phyloP scores from a whole-genome alignment of 2,888 invertebrate genomes.

The Parnassius apollo region DNA sequence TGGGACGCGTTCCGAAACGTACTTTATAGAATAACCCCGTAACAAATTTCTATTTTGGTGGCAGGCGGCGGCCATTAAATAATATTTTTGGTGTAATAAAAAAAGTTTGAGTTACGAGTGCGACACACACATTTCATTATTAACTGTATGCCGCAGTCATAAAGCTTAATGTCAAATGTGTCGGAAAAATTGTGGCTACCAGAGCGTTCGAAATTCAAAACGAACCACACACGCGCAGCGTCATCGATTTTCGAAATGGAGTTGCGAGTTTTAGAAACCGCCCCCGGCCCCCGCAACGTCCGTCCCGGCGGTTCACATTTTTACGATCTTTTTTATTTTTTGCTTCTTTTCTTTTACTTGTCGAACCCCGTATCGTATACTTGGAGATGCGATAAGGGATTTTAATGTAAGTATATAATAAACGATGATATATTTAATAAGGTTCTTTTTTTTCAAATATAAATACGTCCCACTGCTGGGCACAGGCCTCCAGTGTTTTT shows the following conservation, averaged over 20 bases:
- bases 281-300: conserved; percentile 27
- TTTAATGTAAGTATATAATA: no score
- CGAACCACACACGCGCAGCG: conserved; percentile 63
- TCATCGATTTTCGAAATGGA: conserved; percentile 71
- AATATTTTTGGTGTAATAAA: conserved; percentile 19
- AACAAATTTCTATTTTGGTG: conserved; percentile 18
- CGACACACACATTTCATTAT: not conserved
- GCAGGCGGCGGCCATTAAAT: conserved; percentile 12
- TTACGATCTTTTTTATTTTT: conserved; percentile 19
- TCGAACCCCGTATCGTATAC: not conserved
- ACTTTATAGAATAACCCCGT: conserved; percentile 7
- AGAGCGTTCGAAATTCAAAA: conserved; percentile 43
- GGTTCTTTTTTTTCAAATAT: no score
- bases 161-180: conserved; percentile 3
- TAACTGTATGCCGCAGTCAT: not conserved
- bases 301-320: conserved; percentile 14
- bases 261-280: conserved; percentile 45
- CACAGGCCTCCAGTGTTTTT: no score
- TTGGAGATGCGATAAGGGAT: no score
- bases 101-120: conserved; percentile 10
- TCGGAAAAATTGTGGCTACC: conserved; percentile 9
- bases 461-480: no score
- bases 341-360: conserved; percentile 17
- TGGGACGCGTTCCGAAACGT: conserved; percentile 2
- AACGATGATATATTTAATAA: no score